Conservation (phyloP, 2,113 vertebrate species). For the Chinchilla lanigera region DNA sequence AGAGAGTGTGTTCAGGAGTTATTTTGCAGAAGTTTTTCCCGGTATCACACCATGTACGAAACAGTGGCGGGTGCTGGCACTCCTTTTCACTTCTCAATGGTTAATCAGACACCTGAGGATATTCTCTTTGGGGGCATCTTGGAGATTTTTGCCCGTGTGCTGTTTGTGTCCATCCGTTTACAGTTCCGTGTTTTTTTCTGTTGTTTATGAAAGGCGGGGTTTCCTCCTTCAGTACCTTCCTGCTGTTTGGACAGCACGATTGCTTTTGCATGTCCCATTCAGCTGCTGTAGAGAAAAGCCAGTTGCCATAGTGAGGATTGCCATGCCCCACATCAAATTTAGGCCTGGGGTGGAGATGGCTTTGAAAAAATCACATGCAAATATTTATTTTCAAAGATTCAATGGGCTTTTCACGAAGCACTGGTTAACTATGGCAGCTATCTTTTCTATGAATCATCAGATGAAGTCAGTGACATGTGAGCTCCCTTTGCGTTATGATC, state of each 20-base stretch:
- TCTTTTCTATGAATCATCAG: neutral
- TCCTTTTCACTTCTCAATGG: neutral
- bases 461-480: neutral
- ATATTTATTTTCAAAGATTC: constrained; percentile 51
- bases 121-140: neutral
- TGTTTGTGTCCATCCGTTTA: neutral
- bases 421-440: neutral
- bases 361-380: constrained; percentile 62
- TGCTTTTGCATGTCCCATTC: neutral
- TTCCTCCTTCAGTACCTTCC: neutral
- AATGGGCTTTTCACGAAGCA: neutral
- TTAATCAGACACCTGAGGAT: neutral
- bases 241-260: neutral
- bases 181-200: neutral
- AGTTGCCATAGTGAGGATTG: constrained; percentile 55
- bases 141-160: neutral
- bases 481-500: neutral
- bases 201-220: neutral
- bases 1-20: neutral
- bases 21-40: neutral
- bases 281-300: neutral
- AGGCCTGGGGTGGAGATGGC: neutral
- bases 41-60: neutral
- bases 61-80: neutral
- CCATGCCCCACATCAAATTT: neutral